Base-by-base conservation (phyloP, 1,140 invertebrate species). In the Penaeus vannamei region DNA sequence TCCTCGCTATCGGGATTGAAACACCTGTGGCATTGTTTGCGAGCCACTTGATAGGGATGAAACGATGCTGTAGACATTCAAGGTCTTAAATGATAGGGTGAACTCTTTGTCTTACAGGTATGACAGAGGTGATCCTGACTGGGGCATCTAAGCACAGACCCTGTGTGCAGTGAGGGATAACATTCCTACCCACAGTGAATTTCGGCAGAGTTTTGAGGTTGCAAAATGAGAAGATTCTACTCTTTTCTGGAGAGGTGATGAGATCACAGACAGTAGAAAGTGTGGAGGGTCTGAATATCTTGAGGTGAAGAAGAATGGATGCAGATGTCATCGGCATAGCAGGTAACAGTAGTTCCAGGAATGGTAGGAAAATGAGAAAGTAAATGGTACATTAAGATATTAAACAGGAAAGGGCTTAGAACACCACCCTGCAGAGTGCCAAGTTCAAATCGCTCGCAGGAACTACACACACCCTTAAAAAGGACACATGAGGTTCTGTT, bases 211-310 rank as follows among this genome's bases (percentile, higher is more conserved):
- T 8, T 53, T 0, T 53, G 8, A 53, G 19, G 32, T 36, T n/a
- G 22, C 36, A 3, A 1, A 12, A n/a, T 1, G 36, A 36, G 79
- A 59, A 81, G 10, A 81, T 81, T 81, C 79, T 81, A 12, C 42
- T 81, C 42, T 81, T 81, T 22, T 81, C 79, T 22, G 79, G 79
- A 19, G 79, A 53, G 17, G 60, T 81, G 22, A 81, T 81, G 53
- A 81, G 29, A 20, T 17, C 79, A 81, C 42, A 60, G 36, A 4
- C 1, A 81, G 29, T n/a, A 42, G 42, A 81, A 60, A 19, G 26
- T 3, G 7, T 36, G 42, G 59, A 81, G 79, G 2, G 60, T 4
- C 36, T 42, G 79, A n/a, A 81, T 1, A n/a, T 81, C 22, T 42
- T 81, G 19, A 2, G 46, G 79, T 53, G 46, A 46, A 23, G 32